These are phyloP conservation scores for Cheilosia vulpina DNA, from an alignment of 2,888 invertebrate genomes.

Conservation along the genomic window DNA sequence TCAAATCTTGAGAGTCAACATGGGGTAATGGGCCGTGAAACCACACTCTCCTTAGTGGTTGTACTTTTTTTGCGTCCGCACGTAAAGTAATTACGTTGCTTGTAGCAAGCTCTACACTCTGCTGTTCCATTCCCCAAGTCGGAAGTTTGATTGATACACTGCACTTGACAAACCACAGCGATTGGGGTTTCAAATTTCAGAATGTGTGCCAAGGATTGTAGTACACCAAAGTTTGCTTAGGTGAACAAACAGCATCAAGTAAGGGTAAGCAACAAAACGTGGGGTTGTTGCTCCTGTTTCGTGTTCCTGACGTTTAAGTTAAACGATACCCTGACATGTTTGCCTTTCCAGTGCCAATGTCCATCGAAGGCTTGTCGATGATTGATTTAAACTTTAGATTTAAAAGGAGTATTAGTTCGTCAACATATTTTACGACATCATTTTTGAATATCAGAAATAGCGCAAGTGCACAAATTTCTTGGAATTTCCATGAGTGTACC, in stretches of 20 bases:
- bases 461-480: too few relatives aligned
- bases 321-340: constrained; percentile 72
- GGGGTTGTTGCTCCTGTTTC: constrained; percentile 37
- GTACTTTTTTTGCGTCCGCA: constrained; percentile 12
- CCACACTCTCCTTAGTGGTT: constrained; percentile 39
- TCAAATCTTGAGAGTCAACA: constrained; percentile 63
- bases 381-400: constrained; percentile 49
- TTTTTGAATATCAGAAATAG: too few relatives aligned
- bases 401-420: too few relatives aligned
- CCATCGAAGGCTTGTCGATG: constrained; percentile 40
- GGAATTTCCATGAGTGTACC: too few relatives aligned
- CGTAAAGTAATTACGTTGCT: constrained; percentile 45
- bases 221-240: constrained; percentile 62
- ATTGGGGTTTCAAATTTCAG: constrained; percentile 63
- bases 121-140: constrained; percentile 18
- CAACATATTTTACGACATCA: too few relatives aligned
- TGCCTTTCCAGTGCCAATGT: constrained; percentile 48
- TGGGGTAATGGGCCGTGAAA: constrained; percentile 59
- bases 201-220: constrained; percentile 37
- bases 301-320: constrained; percentile 69
- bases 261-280: constrained; percentile 34
- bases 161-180: constrained; percentile 72
- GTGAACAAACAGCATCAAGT: constrained; percentile 52
- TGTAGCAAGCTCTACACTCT: constrained; percentile 31
- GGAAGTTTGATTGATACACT: constrained; percentile 68